Conservation (phyloP, 2,888 invertebrate species). For the Noctua janthina region DNA sequence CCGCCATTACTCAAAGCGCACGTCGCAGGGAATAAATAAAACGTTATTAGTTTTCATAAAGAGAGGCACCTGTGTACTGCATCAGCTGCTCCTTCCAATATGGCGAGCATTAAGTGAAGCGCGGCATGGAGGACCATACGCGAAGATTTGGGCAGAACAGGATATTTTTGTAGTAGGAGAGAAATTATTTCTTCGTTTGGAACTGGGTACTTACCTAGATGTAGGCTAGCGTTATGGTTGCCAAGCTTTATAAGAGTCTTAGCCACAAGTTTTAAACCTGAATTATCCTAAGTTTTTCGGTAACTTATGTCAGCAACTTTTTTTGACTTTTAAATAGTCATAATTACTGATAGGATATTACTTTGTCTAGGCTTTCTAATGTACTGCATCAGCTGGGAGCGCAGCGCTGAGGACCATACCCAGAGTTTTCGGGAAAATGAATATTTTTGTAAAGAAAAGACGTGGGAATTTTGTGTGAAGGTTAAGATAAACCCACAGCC, state of each 20-base stretch:
- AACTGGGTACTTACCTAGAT: neutral
- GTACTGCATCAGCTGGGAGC: neutral
- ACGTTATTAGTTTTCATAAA: slow-evolving; percentile 73
- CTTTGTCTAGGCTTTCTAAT: neutral
- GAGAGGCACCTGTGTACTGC: slow-evolving; percentile 67
- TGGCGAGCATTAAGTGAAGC: slow-evolving; percentile 53
- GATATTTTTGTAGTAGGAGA: neutral
- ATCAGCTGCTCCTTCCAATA: slow-evolving; percentile 73
- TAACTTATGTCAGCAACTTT: neutral
- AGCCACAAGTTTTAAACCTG: neutral
- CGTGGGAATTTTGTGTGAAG: neutral
- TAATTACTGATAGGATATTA: too few species aligned
- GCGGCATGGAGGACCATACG: slow-evolving; percentile 19
- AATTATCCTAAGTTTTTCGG: neutral
- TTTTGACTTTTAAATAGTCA: neutral
- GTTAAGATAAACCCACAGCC: neutral
- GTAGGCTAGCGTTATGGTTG: neutral
- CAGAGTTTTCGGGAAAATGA: neutral
- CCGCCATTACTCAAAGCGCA: slow-evolving; percentile 45
- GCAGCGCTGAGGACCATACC: too few species aligned
- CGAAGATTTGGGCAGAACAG: neutral
- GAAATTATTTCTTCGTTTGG: neutral
- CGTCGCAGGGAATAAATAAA: slow-evolving; percentile 69
- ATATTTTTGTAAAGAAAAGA: neutral
- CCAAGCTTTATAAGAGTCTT: neutral